Percentiles rank a stretch among this genome's conserved stretches.
Conservation (phyloP, 2,797 vertebrate genomes). For the Falco biarmicus region DNA sequence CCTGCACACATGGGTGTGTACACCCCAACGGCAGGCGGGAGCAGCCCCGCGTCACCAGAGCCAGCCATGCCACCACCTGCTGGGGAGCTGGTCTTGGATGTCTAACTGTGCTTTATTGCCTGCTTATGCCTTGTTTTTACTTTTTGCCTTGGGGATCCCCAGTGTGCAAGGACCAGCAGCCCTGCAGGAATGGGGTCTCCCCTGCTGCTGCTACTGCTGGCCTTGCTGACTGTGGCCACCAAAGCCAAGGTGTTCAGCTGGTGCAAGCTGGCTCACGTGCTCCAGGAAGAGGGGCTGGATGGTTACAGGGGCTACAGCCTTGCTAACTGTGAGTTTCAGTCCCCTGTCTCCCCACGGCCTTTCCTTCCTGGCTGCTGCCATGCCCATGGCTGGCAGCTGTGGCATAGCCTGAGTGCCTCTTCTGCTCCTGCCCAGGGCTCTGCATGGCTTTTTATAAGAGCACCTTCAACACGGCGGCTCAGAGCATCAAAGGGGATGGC, state of each 20-base stretch:
- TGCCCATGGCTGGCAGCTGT: background rate
- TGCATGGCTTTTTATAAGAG: constrained; percentile 74
- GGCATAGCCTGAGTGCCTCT: background rate
- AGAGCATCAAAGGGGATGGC: constrained; percentile 47
- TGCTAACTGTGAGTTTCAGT: constrained; percentile 72
- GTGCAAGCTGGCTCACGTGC: constrained; percentile 68
- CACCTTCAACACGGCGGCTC: constrained; percentile 39
- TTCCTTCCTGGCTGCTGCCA: fast-evolving
- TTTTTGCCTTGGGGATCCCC: background rate
- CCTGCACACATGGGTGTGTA: background rate
- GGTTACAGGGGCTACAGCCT: constrained; percentile 67
- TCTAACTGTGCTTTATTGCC: background rate
- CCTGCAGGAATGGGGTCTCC: background rate
- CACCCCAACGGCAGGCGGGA: fast-evolving
- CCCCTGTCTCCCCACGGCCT: background rate
- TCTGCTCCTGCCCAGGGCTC: constrained; percentile 64
- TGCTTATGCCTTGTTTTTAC: background rate
- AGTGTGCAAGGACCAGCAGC: fast-evolving
- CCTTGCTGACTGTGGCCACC: background rate
- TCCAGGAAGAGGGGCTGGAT: constrained; percentile 71
- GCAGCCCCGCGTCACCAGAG: background rate
- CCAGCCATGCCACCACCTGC: background rate
- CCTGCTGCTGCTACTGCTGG: background rate
- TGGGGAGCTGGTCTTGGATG: background rate
- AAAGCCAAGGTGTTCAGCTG: constrained; percentile 57